A percentile compares a stretch with the other conserved stretches of the same genome.
Evolutionary conservation across 2,797 vertebrate genomes (phyloP).

Genomic region (Pithecia hirsuta): DNA sequence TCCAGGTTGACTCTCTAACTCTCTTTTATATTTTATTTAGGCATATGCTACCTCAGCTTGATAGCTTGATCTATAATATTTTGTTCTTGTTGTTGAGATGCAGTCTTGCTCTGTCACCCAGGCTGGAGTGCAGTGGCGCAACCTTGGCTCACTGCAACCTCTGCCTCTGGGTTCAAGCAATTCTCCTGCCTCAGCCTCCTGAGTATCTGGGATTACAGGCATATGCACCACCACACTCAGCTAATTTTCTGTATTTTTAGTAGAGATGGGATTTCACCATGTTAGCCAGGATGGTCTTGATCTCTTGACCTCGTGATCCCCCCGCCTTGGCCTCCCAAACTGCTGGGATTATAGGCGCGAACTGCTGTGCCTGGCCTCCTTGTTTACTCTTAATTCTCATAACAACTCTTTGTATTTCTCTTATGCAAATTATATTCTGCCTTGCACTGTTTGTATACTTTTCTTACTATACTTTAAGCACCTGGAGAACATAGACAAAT

Average conservation of each 20-base stretch:
- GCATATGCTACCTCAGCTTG: no score
- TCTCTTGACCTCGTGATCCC: neutral
- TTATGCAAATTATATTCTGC: neutral
- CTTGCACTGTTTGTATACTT: neutral
- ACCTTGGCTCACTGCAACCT: no score
- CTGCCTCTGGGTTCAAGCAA: neutral
- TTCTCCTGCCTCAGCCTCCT: neutral
- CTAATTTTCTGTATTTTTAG: neutral
- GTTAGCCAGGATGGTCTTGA: neutral
- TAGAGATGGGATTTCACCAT: neutral
- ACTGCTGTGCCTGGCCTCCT: neutral
- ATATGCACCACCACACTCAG: fast-evolving
- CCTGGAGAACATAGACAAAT: neutral
- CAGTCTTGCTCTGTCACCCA: neutral
- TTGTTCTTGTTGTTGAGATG: no score
- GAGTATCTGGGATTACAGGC: neutral
- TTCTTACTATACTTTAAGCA: neutral
- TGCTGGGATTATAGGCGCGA: neutral
- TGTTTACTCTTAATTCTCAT: neutral
- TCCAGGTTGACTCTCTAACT: no score
- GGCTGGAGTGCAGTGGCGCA: no score
- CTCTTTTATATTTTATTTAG: no score
- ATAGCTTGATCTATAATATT: no score
- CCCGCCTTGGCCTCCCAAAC: neutral
- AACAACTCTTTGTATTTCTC: neutral